A percentile compares a stretch with the other conserved stretches of the same genome.
Evolutionary conservation across 2,797 vertebrate genomes (phyloP).

Genomic region (Gallirallus australis): DNA sequence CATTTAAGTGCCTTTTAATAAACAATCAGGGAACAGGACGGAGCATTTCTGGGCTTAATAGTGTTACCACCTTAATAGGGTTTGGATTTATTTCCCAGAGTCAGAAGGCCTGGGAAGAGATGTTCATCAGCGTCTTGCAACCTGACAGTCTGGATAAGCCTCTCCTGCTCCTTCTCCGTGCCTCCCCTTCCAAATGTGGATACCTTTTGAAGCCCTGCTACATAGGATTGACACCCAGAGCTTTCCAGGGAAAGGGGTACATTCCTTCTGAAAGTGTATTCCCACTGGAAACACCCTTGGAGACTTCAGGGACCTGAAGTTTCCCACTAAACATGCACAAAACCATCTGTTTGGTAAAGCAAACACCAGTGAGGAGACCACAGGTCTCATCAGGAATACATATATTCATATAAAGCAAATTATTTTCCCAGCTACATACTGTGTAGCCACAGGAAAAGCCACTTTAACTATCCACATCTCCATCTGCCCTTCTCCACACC

Average conservation of each 20-base stretch:
- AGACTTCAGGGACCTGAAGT: neutral
- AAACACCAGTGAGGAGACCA: neutral
- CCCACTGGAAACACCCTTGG: neutral
- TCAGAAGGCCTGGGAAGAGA: neutral
- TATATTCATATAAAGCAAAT: neutral
- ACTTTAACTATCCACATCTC: neutral
- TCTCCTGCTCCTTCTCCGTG: neutral
- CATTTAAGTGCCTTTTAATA: neutral
- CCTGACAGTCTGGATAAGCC: neutral
- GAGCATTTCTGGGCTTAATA: neutral
- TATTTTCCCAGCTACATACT: neutral
- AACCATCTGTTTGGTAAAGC: rapidly evolving
- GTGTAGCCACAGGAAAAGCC: neutral
- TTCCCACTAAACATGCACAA: neutral
- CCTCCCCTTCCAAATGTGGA: rapidly evolving
- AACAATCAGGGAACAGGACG: neutral
- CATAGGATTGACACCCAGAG: rapidly evolving
- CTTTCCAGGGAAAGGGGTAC: neutral
- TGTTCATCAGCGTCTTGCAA: neutral
- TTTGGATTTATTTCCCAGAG: neutral
- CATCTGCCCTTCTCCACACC: neutral
- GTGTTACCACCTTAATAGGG: neutral
- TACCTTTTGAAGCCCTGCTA: neutral
- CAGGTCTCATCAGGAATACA: neutral
- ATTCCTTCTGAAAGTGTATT: neutral